These are phyloP conservation scores for Hippasteria phrygiana DNA, from an alignment of 53 echinoderm and acorn worm species.

Conservation along the genomic window DNA sequence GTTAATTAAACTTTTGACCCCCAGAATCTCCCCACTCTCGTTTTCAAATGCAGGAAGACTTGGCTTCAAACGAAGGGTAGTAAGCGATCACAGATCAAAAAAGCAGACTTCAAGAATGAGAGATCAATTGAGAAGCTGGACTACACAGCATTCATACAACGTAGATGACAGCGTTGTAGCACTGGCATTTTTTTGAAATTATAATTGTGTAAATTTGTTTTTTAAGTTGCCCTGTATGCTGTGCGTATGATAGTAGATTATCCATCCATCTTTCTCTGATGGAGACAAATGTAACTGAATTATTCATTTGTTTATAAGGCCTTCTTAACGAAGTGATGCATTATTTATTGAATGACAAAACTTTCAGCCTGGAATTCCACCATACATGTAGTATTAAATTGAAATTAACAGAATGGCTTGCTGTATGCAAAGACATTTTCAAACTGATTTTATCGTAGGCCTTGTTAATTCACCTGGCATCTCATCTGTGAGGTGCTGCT, in stretches of 20 bases:
- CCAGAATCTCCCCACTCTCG: too few species aligned
- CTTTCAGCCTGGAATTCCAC: neutral
- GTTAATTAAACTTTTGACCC: too few species aligned
- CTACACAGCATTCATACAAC: constrained; percentile 70
- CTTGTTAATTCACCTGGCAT: too few species aligned
- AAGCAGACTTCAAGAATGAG: constrained; percentile 90
- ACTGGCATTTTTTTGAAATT: neutral
- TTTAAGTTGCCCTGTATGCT: neutral
- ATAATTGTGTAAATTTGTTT: neutral
- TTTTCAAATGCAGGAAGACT: constrained; percentile 63
- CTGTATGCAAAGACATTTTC: too few species aligned
- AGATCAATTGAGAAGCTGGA: constrained; percentile 66
- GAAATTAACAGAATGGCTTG: neutral
- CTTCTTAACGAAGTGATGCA: neutral
- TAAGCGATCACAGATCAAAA: constrained; percentile 71
- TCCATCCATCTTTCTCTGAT: neutral
- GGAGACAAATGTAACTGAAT: neutral
- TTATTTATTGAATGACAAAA: neutral
- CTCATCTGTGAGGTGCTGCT: too few species aligned
- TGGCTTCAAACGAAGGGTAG: constrained; percentile 77
- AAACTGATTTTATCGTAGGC: too few species aligned
- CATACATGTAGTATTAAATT: neutral
- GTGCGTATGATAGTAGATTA: neutral
- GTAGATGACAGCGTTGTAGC: neutral
- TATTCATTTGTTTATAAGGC: too few species aligned